Evolutionary conservation across 2,797 vertebrate genomes (phyloP), one percentile per base, ranked within the genome.

Genomic region (Emys orbicularis): DNA sequence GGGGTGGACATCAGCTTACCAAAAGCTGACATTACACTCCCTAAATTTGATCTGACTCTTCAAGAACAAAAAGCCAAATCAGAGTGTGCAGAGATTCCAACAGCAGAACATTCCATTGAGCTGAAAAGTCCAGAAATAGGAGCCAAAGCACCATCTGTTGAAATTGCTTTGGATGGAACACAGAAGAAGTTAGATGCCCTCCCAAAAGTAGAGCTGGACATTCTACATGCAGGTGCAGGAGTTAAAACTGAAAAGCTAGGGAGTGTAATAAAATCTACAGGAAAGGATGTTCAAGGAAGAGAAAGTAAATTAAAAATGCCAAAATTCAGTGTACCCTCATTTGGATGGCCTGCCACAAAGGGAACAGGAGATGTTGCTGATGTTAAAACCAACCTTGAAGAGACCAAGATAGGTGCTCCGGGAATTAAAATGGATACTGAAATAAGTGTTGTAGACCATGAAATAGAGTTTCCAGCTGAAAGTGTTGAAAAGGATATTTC

Each of bases 381-480:
- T 0, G 85, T 87, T 90, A 90, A 81, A 91, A 86, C 93, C 79
- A 91, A 82, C 37, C 4, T 96, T 52, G 89, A 96, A 94, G 90
- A 96, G 23, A 12, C 91, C 74, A 96, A 86, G 16, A 65, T 93
- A 83, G 96, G 96, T 84, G 81, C 91, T 91, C 88, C 95, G 76
- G 81, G 29, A 83, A 6, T 94, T 47, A 95, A 86, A 72, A 90
- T 29, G 0, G 85, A 95, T 72, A 86, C 94, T 90, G 93, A 94
- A 90, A 91, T 96, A 92, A 79, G 74, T 79, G 87, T 3, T 88
- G 50, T 96, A 94, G 97, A 96, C 86, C 95, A 97, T 94, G 97
- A 97, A 96, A 96, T 92, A 49, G 95, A 97, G 94, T 95, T 91
- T 90, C 93, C 92, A 54, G 88, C 93, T 65, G 86, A 94, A 95